Conservation (phyloP, 92 coral and sea anemone species). For the Desmophyllum pertusum region DNA sequence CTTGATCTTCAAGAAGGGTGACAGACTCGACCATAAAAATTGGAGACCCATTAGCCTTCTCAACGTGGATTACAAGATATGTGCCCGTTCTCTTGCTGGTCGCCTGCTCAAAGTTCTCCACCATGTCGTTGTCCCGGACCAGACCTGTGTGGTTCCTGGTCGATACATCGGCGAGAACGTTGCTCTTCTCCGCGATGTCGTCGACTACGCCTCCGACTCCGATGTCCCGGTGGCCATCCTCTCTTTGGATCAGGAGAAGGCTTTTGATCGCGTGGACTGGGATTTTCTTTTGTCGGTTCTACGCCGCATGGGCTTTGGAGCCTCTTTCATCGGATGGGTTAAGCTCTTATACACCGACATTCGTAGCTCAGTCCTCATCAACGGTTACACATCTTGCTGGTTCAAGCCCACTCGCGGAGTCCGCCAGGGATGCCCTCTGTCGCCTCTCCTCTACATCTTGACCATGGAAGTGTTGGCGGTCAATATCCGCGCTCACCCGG, state of each 20-base stretch:
- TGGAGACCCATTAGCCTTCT: slow-evolving; percentile 16
- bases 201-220: neutral
- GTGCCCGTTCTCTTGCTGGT: neutral
- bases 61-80: neutral
- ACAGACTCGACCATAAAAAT: neutral
- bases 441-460: slow-evolving; percentile 48
- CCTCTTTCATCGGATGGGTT: slow-evolving; percentile 56
- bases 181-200: slow-evolving; percentile 11
- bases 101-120: slow-evolving; percentile 6
- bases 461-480: slow-evolving; percentile 50
- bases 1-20: slow-evolving; percentile 11
- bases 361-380: slow-evolving; percentile 46
- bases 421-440: slow-evolving; percentile 69
- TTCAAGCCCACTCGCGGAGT: slow-evolving; percentile 60
- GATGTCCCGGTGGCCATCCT: slow-evolving; percentile 21
- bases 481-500: slow-evolving; percentile 35
- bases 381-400: slow-evolving; percentile 37
- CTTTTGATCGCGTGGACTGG: slow-evolving; percentile 51
- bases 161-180: slow-evolving; percentile 28
- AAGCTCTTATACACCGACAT: slow-evolving; percentile 30
- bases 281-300: slow-evolving; percentile 31
- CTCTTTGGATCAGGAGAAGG: slow-evolving; percentile 18
- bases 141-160: slow-evolving; percentile 39
- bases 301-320: slow-evolving; percentile 52
- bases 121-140: slow-evolving; percentile 9